Evolutionary conservation across 2,113 vertebrate genomes (phyloP).

Genomic region (Delphinapterus leucas): DNA sequence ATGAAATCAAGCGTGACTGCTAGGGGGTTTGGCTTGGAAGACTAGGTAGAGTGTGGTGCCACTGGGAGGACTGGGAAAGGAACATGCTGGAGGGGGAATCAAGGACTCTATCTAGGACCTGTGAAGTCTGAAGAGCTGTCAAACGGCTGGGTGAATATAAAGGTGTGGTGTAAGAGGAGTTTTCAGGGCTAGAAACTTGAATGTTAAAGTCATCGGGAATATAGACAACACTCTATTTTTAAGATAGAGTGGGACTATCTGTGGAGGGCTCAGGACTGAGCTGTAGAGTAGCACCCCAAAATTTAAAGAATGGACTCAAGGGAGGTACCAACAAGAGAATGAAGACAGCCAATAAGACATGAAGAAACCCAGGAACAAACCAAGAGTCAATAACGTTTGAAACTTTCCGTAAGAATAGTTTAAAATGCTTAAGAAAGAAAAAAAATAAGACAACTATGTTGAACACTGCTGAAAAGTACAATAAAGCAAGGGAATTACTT

Average conservation of each 20-base stretch:
- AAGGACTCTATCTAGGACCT: not conserved
- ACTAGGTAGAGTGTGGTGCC: not conserved
- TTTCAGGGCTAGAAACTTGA: not conserved
- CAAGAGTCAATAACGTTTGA: not conserved
- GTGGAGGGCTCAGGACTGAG: not conserved
- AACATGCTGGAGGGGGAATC: not conserved
- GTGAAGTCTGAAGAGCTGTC: too few species aligned
- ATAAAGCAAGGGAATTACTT: not conserved
- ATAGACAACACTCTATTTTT: accelerated
- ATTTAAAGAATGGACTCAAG: too few species aligned
- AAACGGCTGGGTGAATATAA: not conserved
- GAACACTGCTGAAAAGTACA: not conserved
- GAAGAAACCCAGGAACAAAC: not conserved
- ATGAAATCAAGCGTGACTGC: not conserved
- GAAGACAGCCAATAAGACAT: not conserved
- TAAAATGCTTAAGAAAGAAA: not conserved
- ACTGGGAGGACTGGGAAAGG: not conserved
- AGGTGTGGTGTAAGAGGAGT: not conserved
- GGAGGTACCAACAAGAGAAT: not conserved
- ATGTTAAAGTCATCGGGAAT: not conserved
- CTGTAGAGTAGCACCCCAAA: not conserved
- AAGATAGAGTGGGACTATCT: not conserved
- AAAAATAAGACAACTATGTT: not conserved
- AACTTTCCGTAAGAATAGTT: not conserved
- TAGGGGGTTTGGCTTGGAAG: not conserved